These are phyloP conservation scores for Caranx melampygus DNA, from an alignment of 2,113 vertebrate species.

Conservation along the genomic window DNA sequence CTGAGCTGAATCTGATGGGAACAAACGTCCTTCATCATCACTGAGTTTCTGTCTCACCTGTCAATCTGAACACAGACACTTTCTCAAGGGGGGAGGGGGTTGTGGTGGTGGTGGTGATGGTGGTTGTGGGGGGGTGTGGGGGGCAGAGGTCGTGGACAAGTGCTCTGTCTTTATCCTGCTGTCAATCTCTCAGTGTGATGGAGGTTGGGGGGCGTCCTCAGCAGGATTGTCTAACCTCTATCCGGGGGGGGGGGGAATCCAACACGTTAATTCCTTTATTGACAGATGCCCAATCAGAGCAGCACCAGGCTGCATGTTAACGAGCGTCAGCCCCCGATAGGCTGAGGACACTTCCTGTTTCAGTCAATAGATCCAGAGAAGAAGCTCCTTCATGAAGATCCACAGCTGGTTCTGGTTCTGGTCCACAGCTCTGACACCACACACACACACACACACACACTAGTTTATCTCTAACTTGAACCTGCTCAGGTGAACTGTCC, in stretches of 20 bases:
- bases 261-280: conserved; percentile 74
- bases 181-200: conserved; percentile 65
- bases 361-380: neutral
- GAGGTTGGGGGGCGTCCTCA: conserved; percentile 38
- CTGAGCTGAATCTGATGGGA: neutral
- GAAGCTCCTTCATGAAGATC: no score
- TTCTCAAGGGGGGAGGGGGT: conserved; percentile 23
- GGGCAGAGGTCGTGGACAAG: neutral
- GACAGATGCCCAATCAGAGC: conserved; percentile 74
- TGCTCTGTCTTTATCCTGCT: conserved; percentile 64
- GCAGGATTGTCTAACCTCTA: conserved; percentile 60
- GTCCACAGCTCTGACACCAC: no score
- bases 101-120: no score
- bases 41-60: conserved; percentile 37
- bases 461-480: no score
- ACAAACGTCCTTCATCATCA: conserved; percentile 8
- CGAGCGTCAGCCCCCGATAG: conserved; percentile 13
- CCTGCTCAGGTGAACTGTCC: no score
- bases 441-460: no score
- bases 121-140: neutral
- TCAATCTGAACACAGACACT: conserved; percentile 50
- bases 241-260: conserved; percentile 32
- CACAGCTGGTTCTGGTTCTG: no score
- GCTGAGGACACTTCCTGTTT: neutral
- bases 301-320: conserved; percentile 58